Base-by-base conservation (phyloP, 2,888 invertebrate genomes). In the Orthosia incerta region DNA sequence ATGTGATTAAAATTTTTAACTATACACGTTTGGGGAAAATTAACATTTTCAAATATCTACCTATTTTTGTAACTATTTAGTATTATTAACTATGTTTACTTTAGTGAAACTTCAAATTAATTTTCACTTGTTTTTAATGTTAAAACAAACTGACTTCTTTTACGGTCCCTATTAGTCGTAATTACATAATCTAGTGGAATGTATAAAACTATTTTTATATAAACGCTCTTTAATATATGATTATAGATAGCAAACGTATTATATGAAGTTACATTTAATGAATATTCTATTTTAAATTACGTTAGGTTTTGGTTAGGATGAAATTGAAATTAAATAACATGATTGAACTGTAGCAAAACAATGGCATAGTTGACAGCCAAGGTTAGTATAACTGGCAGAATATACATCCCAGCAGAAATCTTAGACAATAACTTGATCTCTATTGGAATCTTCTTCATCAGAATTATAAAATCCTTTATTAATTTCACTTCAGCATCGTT, bases 391-490 rank as follows among this genome's bases (percentile, higher is more conserved):
- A 60, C 15, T 3, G 76, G 74, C 13, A 76, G 4, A 4, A 74
- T 50, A 18, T 23, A 74, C 48, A 61, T 55, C 26, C 69, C 69
- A 60, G 46, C 48, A 20, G 60, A 9, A 4, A 61, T 13, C 4
- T 67, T 74, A 4, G 77, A 39, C 0, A 26, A 26, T 23, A 72
- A 31, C 46, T 31, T 61, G n/a, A 72, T 72, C 31, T 61, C 51
- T n/a, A 53, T 9, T 4, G 53, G 51, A 53, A 31, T 31, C 4
- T 60, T 74, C 45, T 71, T 71, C 9, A 60, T 13, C 20, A 73
- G 12, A 48, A 67, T 46, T 53, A 74, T 60, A 5, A 74, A 74
- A 13, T 65, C 57, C 7, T 74, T 74, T 16, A 74, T 18, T 18
- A 53, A 26, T 48, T 53, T 76, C 7, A n/a, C 3, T 48, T 65